phyloP scores from a whole-genome alignment of 2,113 vertebrate genomes.

The Semnornis frantzii region DNA sequence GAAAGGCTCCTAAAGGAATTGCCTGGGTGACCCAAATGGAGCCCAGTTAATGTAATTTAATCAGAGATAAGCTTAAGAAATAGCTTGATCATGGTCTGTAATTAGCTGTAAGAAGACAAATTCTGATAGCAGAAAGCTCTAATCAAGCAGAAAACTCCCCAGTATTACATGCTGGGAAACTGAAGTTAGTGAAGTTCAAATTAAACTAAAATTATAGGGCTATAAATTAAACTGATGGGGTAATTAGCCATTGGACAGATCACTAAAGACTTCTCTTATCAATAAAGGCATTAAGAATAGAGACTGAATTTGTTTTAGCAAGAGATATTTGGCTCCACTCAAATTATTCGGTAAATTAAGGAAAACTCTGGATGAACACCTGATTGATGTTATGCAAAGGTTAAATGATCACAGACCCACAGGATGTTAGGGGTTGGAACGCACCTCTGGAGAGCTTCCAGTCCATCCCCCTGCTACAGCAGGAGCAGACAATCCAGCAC shows the following conservation, averaged over 20 bases:
- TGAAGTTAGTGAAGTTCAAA: background rate
- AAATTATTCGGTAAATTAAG: background rate
- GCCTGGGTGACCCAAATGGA: background rate
- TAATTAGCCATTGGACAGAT: background rate
- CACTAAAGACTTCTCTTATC: background rate
- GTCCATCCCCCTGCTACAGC: no score
- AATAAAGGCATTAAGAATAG: background rate
- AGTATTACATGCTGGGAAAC: background rate
- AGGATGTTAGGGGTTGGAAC: no score
- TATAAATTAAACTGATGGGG: background rate
- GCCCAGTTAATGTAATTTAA: background rate
- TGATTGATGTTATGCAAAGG: background rate
- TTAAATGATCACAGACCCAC: no score
- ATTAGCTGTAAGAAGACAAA: background rate
- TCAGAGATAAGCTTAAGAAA: background rate
- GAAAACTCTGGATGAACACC: background rate
- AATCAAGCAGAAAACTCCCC: background rate
- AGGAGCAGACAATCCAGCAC: no score
- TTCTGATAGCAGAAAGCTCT: background rate
- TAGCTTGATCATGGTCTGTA: background rate
- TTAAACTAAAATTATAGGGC: background rate
- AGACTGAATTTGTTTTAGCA: background rate
- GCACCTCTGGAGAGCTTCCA: no score
- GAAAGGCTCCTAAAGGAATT: background rate
- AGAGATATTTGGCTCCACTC: background rate